Evolutionary conservation across 1,140 invertebrate genomes (phyloP), one percentile per base, ranked within the genome.

Genomic region (Neelides sp.): DNA sequence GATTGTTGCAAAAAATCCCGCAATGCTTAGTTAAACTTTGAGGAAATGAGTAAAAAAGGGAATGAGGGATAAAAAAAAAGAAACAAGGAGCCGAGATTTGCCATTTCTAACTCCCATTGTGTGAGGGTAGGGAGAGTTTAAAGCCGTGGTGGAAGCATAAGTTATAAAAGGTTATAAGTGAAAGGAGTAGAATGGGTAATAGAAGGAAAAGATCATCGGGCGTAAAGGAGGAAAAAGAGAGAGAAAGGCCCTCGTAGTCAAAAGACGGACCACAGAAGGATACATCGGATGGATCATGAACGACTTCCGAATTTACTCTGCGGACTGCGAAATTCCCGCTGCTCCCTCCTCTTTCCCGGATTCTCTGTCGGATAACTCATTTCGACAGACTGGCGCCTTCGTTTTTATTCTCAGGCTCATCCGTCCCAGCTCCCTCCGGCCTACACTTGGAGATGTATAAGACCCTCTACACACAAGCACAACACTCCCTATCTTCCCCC

Each of bases 311-410:
- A 52, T 52, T 52, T 30, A 35, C 35, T 52, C 41, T 52, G 44
- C 44, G 51, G 51, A 52, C 51, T 52, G 51, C 43, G 39, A 52
- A 52, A 52, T 52, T 42, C 45, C 41, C 41, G 23, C 41, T 24
- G 23, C 37, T 17, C 7, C 37, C 37, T 10, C 19, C 12, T 24
- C 17, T 26, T 43, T 10, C 23, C 52, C 48, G 52, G 56, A 58
- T 54, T 54, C 52, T 52, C n/a, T n/a, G n/a, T n/a, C 43, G 56
- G 52, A 58, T 58, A 58, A 58, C 48, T 58, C 55, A 54, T 58
- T 58, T 54, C 55, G 51, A 54, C 56, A 58, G 56, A 47, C 43
- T 58, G 56, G 56, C 56, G 56, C 56, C 56, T 48, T 23, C 34
- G 27, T 51, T 58, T 58, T 58, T 58, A 52, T 57, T 26, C n/a